Conservation (phyloP, 2,797 vertebrate genomes). For the Aphelocoma californica region DNA sequence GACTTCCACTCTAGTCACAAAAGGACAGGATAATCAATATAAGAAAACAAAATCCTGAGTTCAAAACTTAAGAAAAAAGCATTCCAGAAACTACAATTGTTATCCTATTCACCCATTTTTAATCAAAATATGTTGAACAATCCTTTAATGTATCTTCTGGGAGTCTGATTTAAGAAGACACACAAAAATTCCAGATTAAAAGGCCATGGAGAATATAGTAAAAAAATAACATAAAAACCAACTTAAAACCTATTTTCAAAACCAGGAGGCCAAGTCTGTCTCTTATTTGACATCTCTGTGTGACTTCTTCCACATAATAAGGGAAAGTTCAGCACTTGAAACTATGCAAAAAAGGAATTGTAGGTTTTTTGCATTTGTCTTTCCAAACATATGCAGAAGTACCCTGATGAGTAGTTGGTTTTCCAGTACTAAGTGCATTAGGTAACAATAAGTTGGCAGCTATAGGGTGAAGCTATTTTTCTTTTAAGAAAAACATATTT, state of each 20-base stretch:
- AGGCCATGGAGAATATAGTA: background rate
- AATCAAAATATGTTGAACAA: background rate
- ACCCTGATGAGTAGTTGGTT: background rate
- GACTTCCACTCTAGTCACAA: conserved; percentile 81
- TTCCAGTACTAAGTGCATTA: background rate
- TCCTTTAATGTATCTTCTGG: background rate
- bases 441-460: background rate
- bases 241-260: background rate
- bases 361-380: background rate
- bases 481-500: background rate
- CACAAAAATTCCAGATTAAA: background rate
- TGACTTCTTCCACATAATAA: background rate
- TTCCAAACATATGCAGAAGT: background rate
- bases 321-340: background rate
- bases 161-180: background rate
- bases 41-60: background rate
- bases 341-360: background rate
- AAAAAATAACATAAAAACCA: background rate
- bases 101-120: background rate
- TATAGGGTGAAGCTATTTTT: background rate
- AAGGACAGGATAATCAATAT: conserved; percentile 32
- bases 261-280: background rate
- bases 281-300: background rate
- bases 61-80: background rate
- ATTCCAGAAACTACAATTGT: background rate